Evolutionary conservation across 2,888 invertebrate genomes (phyloP).

Genomic region (Acheta domesticus): DNA sequence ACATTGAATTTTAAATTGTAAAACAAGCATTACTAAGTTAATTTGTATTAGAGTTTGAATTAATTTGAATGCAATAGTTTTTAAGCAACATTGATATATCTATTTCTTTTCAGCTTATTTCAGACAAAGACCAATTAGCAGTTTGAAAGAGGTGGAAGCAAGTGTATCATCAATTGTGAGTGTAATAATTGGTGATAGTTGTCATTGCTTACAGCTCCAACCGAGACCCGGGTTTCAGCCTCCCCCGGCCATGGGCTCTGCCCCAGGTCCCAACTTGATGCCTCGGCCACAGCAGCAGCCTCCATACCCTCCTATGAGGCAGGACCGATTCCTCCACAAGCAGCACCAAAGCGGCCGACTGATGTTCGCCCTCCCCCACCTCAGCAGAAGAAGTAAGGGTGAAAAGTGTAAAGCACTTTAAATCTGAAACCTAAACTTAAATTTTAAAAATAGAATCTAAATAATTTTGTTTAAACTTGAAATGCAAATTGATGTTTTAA

Average conservation of each 20-base stretch:
- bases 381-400: constrained; percentile 55
- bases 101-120: neutral
- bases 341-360: constrained; percentile 58
- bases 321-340: constrained; percentile 56
- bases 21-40: neutral
- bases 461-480: too few relatives aligned
- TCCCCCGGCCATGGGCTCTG: constrained; percentile 55
- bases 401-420: neutral
- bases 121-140: constrained; percentile 28
- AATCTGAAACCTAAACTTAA: too few relatives aligned
- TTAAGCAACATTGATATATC: neutral
- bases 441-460: too few relatives aligned
- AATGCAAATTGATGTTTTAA: too few relatives aligned
- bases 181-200: constrained; percentile 20
- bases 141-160: neutral
- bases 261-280: constrained; percentile 51
- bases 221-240: constrained; percentile 68
- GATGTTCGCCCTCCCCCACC: constrained; percentile 58
- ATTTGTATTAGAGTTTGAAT: neutral
- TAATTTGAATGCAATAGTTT: neutral
- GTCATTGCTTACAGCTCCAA: constrained; percentile 46
- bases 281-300: constrained; percentile 54
- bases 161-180: neutral
- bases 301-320: constrained; percentile 59
- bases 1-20: neutral